These are phyloP conservation scores for Watsonalla binaria DNA, from an alignment of 2,888 invertebrate species.

Conservation along the genomic window DNA sequence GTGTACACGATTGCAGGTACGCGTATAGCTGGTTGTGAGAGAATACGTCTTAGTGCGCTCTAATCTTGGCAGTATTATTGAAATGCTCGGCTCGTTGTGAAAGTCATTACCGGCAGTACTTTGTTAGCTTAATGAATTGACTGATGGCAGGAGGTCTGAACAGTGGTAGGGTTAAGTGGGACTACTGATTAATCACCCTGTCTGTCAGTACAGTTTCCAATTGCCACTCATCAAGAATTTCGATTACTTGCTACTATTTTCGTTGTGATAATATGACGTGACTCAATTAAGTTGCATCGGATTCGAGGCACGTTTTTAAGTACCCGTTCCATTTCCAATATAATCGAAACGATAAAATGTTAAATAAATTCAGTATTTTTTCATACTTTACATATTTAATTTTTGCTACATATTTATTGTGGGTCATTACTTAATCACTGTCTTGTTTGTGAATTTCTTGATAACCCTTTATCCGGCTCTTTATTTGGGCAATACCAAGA, in stretches of 20 bases:
- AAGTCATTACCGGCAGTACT: slow-evolving; percentile 75
- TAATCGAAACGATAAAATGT: slow-evolving; percentile 17
- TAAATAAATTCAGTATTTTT: too few relatives aligned
- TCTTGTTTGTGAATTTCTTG: slow-evolving; percentile 31
- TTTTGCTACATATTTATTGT: slow-evolving; percentile 10
- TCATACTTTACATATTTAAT: too few relatives aligned
- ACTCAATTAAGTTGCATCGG: slow-evolving; percentile 26
- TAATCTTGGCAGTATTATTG: slow-evolving; percentile 48
- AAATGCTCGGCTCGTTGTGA: slow-evolving; percentile 54
- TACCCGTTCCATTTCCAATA: slow-evolving; percentile 29
- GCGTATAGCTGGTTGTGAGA: slow-evolving; percentile 17
- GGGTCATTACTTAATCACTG: slow-evolving; percentile 28
- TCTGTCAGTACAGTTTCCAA: slow-evolving; percentile 74
- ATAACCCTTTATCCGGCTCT: slow-evolving; percentile 35
- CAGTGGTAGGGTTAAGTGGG: slow-evolving; percentile 75
- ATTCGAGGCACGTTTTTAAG: slow-evolving; percentile 17
- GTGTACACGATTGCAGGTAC: slow-evolving; percentile 7
- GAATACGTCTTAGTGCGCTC: slow-evolving; percentile 30
- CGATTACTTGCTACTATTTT: slow-evolving; percentile 48
- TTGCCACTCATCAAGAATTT: slow-evolving; percentile 70
- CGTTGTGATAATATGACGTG: slow-evolving; percentile 27
- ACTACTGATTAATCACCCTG: slow-evolving; percentile 76
- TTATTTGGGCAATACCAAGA: slow-evolving; percentile 49
- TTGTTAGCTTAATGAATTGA: slow-evolving; percentile 78
- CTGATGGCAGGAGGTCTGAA: slow-evolving; percentile 72